A percentile compares a stretch with the other conserved stretches of the same genome.
Evolutionary conservation across 1,140 invertebrate genomes (phyloP).

Genomic region (Phocides pigmalion): DNA sequence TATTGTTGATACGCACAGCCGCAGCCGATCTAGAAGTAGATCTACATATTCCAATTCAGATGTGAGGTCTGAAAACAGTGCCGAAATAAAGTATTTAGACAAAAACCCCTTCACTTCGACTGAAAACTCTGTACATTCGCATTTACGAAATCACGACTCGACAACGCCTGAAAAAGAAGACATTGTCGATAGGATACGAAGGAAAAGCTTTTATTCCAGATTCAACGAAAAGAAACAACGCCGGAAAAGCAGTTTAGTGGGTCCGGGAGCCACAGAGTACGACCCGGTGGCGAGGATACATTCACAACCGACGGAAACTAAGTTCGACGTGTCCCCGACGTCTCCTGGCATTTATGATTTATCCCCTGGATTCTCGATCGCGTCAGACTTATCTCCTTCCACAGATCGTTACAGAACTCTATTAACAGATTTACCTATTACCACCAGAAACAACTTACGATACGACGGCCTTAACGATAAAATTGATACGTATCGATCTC

Average conservation of each 20-base stretch:
- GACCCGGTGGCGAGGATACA: constrained; percentile 78
- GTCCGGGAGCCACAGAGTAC: constrained; percentile 81
- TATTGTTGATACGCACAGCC: constrained; percentile 58
- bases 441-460: constrained; percentile 57
- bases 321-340: constrained; percentile 72
- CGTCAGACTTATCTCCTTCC: constrained; percentile 71
- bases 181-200: constrained; percentile 92
- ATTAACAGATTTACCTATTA: constrained; percentile 61
- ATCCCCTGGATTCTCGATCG: constrained; percentile 64
- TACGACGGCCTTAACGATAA: constrained; percentile 74
- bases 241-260: constrained; percentile 85
- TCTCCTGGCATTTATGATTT: constrained; percentile 70
- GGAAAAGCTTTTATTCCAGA: constrained; percentile 94
- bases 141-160: constrained; percentile 65
- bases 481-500: constrained; percentile 74
- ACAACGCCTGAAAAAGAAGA: constrained; percentile 85
- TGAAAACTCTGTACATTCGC: constrained; percentile 45
- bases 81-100: constrained; percentile 53
- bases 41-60: constrained; percentile 74
- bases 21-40: constrained; percentile 72
- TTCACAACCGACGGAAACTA: constrained; percentile 58
- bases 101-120: constrained; percentile 53
- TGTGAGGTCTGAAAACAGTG: constrained; percentile 62
- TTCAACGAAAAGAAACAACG: constrained; percentile 92
- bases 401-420: constrained; percentile 74